A percentile compares a stretch with the other conserved stretches of the same genome.
phyloP scores from a whole-genome alignment of 2,888 invertebrate genomes.

The Cosmia pyralina region DNA sequence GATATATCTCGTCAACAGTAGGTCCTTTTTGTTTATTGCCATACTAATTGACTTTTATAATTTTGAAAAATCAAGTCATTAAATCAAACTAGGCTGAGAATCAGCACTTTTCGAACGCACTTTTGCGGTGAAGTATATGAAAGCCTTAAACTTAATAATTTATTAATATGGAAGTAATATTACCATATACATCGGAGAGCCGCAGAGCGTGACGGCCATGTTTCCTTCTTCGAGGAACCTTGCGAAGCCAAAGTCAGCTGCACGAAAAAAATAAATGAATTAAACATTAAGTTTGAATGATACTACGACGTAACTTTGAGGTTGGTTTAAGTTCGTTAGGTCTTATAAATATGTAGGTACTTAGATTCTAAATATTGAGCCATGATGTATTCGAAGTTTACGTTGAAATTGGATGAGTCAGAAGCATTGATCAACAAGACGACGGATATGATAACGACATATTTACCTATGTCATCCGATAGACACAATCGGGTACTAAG shows the following conservation, averaged over 20 bases:
- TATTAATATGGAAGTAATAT: constrained; percentile 64
- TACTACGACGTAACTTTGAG: constrained; percentile 15
- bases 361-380: not conserved
- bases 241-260: constrained; percentile 99
- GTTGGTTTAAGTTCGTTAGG: not conserved
- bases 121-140: not conserved
- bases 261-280: constrained; percentile 68
- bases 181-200: constrained; percentile 99
- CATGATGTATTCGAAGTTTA: constrained; percentile 18
- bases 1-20: not conserved
- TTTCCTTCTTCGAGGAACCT: constrained; percentile 99
- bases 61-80: not conserved
- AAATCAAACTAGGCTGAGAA: no score
- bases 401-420: constrained; percentile 36
- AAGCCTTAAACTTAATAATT: constrained; percentile 10
- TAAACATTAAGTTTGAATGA: constrained; percentile 6
- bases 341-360: constrained; percentile 1
- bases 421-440: constrained; percentile 22
- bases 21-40: no score
- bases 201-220: constrained; percentile 99
- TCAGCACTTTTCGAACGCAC: no score
- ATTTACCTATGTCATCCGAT: constrained; percentile 8
- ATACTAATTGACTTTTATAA: not conserved
- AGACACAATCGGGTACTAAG: constrained; percentile 1
- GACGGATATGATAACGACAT: constrained; percentile 30